Base-by-base conservation (phyloP, 2,113 vertebrate genomes). In the Takifugu bimaculatus region DNA sequence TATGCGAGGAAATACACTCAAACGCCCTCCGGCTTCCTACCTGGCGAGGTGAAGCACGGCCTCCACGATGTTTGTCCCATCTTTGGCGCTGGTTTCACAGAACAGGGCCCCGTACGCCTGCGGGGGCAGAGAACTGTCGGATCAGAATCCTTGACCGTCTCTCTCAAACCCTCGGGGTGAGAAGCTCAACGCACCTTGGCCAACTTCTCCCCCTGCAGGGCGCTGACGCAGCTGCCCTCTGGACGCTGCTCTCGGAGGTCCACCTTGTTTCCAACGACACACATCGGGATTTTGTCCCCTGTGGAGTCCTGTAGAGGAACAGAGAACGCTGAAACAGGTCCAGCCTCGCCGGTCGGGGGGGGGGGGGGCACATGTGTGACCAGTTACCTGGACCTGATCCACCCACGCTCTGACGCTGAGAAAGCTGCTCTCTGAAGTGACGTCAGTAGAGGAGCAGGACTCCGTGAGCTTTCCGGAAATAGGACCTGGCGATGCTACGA, bases 71-170 rank as follows among this genome's bases (percentile, higher is more conserved):
- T 76, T 90, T 29, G 85, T 91, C 52, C 91, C 80, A 0, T 92
- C 90, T 74, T 92, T 94, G 69, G 90, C 84, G 13, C 91, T 92
- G 6, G 89, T 90, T 75, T 93, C 86, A 0, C 90, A 92, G 87
- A 92, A 91, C 53, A 88, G 73, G n/a, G 90, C 88, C 1, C 82
- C 85, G 50, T 92, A 92, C 11, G 78, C 71, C 92, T 93, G 68
- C 2, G 54, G 26, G n/a, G 67, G 72, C 28, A 77, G 4, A 39
- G 35, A 39, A 39, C 35, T 6, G 35, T 10, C 35, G 4, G 74
- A 43, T 74, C 45, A 20, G 43, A 15, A 62, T 2, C 25, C 15
- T 27, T 0, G n/a, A 42, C 44, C 9, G 3, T 54, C 35, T 62
- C 13, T 20, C 26, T 39, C 59, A 54, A 53, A 42, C 43, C 43